Base-by-base conservation (phyloP, 2,797 vertebrate genomes). In the Falco novaeseelandiae region DNA sequence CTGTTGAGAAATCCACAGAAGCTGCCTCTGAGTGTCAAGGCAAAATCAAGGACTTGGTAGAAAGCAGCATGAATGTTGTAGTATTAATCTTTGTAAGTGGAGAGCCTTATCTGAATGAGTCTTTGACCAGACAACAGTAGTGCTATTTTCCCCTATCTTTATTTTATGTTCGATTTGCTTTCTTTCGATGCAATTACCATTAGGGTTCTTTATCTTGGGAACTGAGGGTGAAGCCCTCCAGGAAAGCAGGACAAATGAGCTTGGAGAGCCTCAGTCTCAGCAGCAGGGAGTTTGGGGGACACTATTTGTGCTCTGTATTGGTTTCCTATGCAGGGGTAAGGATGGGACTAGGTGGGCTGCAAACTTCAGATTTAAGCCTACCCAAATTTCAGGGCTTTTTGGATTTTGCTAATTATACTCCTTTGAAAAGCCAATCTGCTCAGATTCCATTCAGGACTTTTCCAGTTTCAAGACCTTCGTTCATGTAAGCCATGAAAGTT, bases 81-180 rank as follows among this genome's bases (percentile, higher is more conserved):
- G 34, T 25, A 22, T 69, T 69, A 6, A 54, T 44, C n/a, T 54
- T 20, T 38, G n/a, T 32, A 54, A 9, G 1, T 8, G 34, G 34
- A 44, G 46, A 65, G 17, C 11, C 5, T 65, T 15, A 30, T 17
- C 44, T 34, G 66, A 3, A 46, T 27, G 32, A 82, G 23, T 1
- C 42, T 87, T 62, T 89, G 77, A 27, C 2, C 29, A 52, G 66
- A 44, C 25, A 54, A 13, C 27, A 72, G 32, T 20, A 36, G 10
- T 0, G 5, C 6, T 54, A 1, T 6, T 74, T 63, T 20, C 48
- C 17, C 3, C 0, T 21, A 30, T 29, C 23, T 25, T 65, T 48
- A 49, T 80, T 26, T 46, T 8, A 1, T 0, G 17, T n/a, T 55
- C 13, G 2, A 5, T 77, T 66, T 34, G 25, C 27, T 61, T 83